A percentile compares a stretch with the other conserved stretches of the same genome.
phyloP scores from a whole-genome alignment of 2,888 invertebrate genomes.

The Spatulosminthurus flaviceps region DNA sequence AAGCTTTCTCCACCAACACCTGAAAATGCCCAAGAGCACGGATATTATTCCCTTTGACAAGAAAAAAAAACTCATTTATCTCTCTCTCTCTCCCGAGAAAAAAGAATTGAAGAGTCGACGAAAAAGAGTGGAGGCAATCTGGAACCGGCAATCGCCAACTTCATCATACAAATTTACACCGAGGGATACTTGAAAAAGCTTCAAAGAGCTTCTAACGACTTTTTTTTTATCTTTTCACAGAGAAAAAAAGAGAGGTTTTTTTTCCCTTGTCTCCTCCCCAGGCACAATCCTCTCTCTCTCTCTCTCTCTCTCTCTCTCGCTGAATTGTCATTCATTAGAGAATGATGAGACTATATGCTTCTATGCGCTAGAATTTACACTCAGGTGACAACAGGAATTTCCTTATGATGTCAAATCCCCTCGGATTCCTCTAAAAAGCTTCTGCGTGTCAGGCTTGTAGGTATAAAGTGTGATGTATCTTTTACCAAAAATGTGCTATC shows the following conservation, averaged over 20 bases:
- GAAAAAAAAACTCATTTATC: slow-evolving; percentile 37
- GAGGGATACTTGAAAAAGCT: slow-evolving; percentile 30
- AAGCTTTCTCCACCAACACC: not conserved
- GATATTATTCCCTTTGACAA: slow-evolving; percentile 21
- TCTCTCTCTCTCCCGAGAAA: not conserved
- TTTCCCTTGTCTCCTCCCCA: not conserved
- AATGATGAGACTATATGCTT: slow-evolving; percentile 31
- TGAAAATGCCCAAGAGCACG: slow-evolving; percentile 7
- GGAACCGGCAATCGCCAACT: not conserved
- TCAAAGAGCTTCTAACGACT: slow-evolving; percentile 2
- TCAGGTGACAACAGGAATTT: not conserved
- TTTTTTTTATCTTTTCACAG: too few relatives aligned
- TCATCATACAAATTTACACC: slow-evolving; percentile 25
- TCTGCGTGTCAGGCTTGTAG: not conserved
- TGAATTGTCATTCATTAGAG: slow-evolving; percentile 28
- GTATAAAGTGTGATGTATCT: not conserved
- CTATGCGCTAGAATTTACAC: not conserved
- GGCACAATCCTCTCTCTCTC: not conserved
- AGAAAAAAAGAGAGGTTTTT: too few relatives aligned
- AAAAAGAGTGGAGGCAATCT: not conserved
- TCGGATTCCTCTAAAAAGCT: not conserved
- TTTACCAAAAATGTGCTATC: not conserved
- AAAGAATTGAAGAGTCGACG: slow-evolving; percentile 7
- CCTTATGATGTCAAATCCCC: not conserved
- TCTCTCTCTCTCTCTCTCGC: not conserved